Conservation (phyloP, 2,888 invertebrate genomes). For the Chymomyza amoena region DNA sequence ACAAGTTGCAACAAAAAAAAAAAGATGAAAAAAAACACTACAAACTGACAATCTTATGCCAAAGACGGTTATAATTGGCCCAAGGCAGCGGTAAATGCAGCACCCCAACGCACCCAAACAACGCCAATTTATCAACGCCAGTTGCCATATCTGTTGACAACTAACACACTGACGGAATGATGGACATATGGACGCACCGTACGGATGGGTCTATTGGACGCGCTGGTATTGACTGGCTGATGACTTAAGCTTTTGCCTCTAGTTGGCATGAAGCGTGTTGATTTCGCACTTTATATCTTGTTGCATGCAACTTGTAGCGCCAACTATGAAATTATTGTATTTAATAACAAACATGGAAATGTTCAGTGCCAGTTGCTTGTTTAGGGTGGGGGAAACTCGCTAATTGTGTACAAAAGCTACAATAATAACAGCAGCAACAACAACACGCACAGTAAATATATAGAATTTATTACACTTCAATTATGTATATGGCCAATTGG, state of each 20-base stretch:
- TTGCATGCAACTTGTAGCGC: slow-evolving; percentile 48
- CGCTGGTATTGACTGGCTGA: slow-evolving; percentile 2
- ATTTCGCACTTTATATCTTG: slow-evolving; percentile 74
- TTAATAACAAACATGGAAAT: slow-evolving; percentile 67
- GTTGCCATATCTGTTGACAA: slow-evolving; percentile 74
- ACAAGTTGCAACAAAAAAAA: slow-evolving; percentile 3
- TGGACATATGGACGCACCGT: background rate
- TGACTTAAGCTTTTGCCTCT: slow-evolving; percentile 20
- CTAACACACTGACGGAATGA: slow-evolving; percentile 49
- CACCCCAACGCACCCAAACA: background rate
- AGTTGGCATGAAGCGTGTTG: slow-evolving; percentile 74
- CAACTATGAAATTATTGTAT: slow-evolving; percentile 73
- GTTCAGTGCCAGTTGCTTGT: slow-evolving; percentile 47
- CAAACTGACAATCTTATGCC: slow-evolving; percentile 44
- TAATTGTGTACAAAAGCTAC: slow-evolving; percentile 55
- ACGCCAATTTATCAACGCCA: slow-evolving; percentile 66
- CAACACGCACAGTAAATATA: background rate
- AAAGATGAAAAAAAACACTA: slow-evolving; percentile 20
- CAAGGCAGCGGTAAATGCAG: slow-evolving; percentile 58
- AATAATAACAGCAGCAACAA: background rate
- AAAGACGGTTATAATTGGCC: slow-evolving; percentile 74
- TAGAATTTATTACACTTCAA: slow-evolving; percentile 73
- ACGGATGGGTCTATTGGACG: background rate
- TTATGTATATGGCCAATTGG: slow-evolving; percentile 73
- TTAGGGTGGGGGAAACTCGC: slow-evolving; percentile 43